Conservation (phyloP, 2,888 invertebrate species). For the Scaeva pyrastri region DNA sequence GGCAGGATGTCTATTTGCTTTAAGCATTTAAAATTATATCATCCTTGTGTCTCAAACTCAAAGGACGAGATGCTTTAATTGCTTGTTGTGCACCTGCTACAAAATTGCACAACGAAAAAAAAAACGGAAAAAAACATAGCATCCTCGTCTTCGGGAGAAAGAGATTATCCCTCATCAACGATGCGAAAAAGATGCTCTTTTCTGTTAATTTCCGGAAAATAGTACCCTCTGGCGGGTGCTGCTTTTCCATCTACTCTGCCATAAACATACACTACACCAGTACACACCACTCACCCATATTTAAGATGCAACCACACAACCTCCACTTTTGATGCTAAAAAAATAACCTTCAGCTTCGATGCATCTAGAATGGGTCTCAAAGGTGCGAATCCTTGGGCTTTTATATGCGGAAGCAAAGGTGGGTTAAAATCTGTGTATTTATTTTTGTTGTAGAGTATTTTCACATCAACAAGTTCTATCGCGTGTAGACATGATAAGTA, state of each 20-base stretch:
- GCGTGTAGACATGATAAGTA: constrained; percentile 36
- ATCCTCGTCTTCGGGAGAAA: not conserved
- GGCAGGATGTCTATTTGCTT: constrained; percentile 47
- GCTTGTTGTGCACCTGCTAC: constrained; percentile 70
- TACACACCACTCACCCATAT: constrained; percentile 14
- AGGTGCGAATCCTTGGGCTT: constrained; percentile 56
- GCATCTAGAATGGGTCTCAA: constrained; percentile 61
- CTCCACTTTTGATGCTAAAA: constrained; percentile 46
- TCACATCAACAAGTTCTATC: constrained; percentile 58
- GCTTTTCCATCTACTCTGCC: not conserved
- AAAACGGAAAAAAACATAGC: constrained; percentile 31
- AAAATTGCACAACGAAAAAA: constrained; percentile 22
- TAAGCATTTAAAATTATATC: constrained; percentile 59
- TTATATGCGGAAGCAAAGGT: not conserved
- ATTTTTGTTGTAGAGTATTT: constrained; percentile 13
- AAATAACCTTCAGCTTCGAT: constrained; percentile 62
- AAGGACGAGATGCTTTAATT: constrained; percentile 68
- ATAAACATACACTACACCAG: not conserved
- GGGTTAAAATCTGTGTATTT: constrained; percentile 43
- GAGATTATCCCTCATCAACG: constrained; percentile 70
- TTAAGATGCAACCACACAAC: constrained; percentile 49
- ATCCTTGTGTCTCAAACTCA: constrained; percentile 53
- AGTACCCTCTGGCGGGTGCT: constrained; percentile 61
- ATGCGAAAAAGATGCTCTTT: constrained; percentile 71
- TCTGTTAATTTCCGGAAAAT: constrained; percentile 79